Percentiles rank a stretch among this genome's conserved stretches.
Evolutionary conservation across 2,797 vertebrate genomes (phyloP).

Genomic region (Muraenolepis orangiensis): DNA sequence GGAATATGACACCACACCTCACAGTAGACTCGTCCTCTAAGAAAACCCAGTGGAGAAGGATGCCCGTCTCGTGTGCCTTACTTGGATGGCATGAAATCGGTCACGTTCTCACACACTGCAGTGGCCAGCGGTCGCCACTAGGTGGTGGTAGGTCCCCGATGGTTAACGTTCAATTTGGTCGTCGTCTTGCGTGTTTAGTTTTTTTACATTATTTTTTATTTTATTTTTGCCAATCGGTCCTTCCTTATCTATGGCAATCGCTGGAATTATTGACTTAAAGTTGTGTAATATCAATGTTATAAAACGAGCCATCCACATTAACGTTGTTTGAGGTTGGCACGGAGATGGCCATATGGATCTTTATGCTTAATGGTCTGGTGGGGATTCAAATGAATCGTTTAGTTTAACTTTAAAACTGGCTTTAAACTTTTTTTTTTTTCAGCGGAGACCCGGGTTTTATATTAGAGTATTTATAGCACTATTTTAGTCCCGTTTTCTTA

Average conservation of each 20-base stretch:
- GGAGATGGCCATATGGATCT: not conserved
- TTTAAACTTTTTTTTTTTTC: not conserved
- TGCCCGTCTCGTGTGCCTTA: slow-evolving; percentile 21
- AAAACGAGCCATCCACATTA: slow-evolving; percentile 16
- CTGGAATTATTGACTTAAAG: not conserved
- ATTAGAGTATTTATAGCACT: slow-evolving; percentile 53
- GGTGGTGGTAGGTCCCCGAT: slow-evolving; percentile 62
- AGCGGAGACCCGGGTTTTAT: slow-evolving; percentile 43
- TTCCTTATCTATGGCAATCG: slow-evolving; percentile 4
- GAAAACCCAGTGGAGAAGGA: not conserved
- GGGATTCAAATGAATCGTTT: not conserved
- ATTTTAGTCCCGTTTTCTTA: slow-evolving; percentile 43
- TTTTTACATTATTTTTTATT: slow-evolving; percentile 3
- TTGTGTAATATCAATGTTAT: slow-evolving; percentile 2
- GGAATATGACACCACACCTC: not conserved
- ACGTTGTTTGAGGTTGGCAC: not conserved
- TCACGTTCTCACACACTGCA: slow-evolving; percentile 29
- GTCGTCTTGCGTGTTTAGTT: not conserved
- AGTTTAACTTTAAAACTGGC: not conserved
- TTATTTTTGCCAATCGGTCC: slow-evolving; percentile 2
- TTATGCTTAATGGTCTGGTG: not conserved
- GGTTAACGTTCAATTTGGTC: slow-evolving; percentile 1
- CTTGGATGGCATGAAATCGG: not conserved
- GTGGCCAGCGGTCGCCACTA: slow-evolving; percentile 62
- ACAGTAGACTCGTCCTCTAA: not conserved